Evolutionary conservation across 2,113 vertebrate genomes (phyloP).

Genomic region (Sylvia atricapilla): DNA sequence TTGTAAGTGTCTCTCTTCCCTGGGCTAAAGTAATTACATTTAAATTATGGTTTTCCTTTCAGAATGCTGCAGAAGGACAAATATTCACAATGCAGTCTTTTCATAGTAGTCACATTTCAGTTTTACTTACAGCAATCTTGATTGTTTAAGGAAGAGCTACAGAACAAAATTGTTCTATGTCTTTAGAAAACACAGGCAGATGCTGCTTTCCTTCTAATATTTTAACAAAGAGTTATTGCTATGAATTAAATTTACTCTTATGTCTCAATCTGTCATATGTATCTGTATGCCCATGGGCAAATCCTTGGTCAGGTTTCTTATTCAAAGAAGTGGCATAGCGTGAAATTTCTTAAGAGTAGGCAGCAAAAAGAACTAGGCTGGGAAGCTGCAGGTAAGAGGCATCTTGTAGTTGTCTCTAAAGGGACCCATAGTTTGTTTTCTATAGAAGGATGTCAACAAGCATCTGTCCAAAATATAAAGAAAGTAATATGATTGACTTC

Average conservation of each 20-base stretch:
- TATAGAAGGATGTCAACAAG: not conserved
- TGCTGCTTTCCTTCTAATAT: not conserved
- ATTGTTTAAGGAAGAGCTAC: not conserved
- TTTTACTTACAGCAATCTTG: not conserved
- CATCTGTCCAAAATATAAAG: not conserved
- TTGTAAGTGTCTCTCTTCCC: not conserved
- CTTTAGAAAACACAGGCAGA: not conserved
- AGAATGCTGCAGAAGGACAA: not conserved
- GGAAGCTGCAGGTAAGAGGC: not conserved
- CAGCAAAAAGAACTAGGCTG: not conserved
- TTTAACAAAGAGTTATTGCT: not conserved
- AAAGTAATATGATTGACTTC: not conserved
- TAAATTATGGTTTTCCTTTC: not conserved
- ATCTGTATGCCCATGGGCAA: not conserved
- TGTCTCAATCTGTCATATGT: not conserved
- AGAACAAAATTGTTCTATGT: not conserved
- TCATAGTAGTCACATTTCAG: not conserved
- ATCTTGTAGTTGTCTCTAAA: not conserved
- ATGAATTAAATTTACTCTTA: not conserved
- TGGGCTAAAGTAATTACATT: slow-evolving; percentile 14
- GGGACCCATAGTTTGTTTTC: not conserved
- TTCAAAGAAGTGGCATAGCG: not conserved
- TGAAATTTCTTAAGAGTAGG: not conserved
- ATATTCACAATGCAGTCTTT: not conserved
- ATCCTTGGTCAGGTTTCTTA: not conserved